Evolutionary conservation across 2,113 vertebrate genomes (phyloP), one percentile per base, ranked within the genome.

Genomic region (Suricata suricatta): DNA sequence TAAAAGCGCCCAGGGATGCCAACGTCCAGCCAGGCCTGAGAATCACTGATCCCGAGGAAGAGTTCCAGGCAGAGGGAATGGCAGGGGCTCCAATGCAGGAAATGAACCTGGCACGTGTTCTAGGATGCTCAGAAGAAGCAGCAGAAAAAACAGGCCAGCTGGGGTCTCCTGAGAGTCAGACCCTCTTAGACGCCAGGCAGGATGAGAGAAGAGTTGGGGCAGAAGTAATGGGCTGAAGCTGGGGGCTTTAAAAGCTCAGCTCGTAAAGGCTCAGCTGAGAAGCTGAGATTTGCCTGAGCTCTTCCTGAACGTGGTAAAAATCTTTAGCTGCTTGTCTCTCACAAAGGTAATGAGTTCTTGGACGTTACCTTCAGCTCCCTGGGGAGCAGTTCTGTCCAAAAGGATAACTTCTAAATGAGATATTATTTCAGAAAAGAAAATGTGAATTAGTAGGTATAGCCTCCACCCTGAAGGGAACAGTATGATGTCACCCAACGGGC

Each of bases 161-260:
- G 17, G 2, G 1, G 16, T 16, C 47, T 44, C 38, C 2, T 23
- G 52, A 63, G 82, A 82, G 44, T 1, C 41, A 89, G 66, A 31
- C 10, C 47, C 4, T 9, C 29, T 33, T 6, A 5, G 17, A 7
- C 1, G 2, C 16, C 0, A 5, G 81, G n/a, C 11, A n/a, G 68
- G 50, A 82, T 4, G 17, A 38, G 7, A 31, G 57, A 19, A 9
- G 44, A 72, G 19, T 0, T 13, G 38, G 52, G n/a, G 64, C 16
- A 74, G 41, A 38, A 23, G 21, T 7, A 4, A 9, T 0, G 14
- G 33, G 13, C 21, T 29, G 88, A 88, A 35, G 50, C 1, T 0
- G 41, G 68, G 60, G 66, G 92, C 92, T n/a, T 72, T 93, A 79
- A 97, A 95, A 83, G 95, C 92, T 96, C 87, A 80, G 38, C 96